Base-by-base conservation (phyloP, 2,113 vertebrate genomes). In the Tetrax tetrax region DNA sequence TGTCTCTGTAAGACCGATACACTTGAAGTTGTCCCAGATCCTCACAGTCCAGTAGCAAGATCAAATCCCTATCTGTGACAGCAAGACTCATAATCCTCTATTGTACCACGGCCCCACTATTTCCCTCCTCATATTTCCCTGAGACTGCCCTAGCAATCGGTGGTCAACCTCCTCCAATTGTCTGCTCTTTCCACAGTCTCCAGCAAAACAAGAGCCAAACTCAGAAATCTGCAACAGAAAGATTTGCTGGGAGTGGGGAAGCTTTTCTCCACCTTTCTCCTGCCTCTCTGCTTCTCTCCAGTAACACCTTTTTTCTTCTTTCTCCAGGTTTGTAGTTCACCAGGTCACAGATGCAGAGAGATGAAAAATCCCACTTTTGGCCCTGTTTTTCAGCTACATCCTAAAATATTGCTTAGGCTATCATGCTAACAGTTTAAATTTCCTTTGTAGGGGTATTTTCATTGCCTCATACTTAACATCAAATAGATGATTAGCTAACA, bases 401-500 rank as follows among this genome's bases (percentile, higher is more conserved):
- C 70, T n/a, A 77, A 83, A 86, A 31, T 33, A 70, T 3, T 28
- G 16, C 45, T 74, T 59, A 64, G 47, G n/a, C 48, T 64, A 43
- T 22, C 31, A 60, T 61, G 60, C 14, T 48, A 90, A 12, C 13
- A 85, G 51, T 89, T 77, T 6, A 4, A 6, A 79, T 92, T 89
- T 53, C 33, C 25, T 72, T 91, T 81, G 24, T 54, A 72, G n/a
- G 3, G 20, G 5, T 47, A 69, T 61, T 95, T 93, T 88, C n/a
- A 61, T 77, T 87, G 24, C 19, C 12, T 56, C 10, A 2, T 20
- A 65, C 92, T 96, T 96, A 93, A 87, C 38, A 87, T n/a, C 37
- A 85, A 47, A n/a, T 51, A 89, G 74, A 91, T 90, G 94, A 95
- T 93, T 83, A 96, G 45, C 87, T 90, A 94, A 81, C 60, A 94